Conservation (phyloP, 2,888 invertebrate species). For the Megaustenia siamemsis region DNA sequence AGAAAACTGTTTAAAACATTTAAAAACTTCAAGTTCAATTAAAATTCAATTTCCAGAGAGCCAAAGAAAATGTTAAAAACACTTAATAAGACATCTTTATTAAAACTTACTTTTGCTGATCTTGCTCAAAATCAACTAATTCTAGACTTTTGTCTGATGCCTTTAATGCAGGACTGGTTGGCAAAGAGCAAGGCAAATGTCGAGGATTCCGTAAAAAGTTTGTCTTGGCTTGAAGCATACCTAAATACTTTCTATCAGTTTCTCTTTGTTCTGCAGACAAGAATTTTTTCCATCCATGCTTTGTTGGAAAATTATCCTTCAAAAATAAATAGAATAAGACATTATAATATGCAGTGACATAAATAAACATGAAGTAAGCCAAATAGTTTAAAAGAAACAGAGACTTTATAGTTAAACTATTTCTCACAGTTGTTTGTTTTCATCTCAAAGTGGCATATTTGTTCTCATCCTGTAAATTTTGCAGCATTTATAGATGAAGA, state of each 20-base stretch:
- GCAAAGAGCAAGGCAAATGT: slow-evolving; percentile 69
- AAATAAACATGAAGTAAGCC: too few species aligned
- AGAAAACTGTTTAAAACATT: too few species aligned
- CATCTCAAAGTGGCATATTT: too few species aligned
- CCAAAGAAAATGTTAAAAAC: background rate
- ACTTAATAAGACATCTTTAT: too few species aligned
- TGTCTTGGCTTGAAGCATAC: slow-evolving; percentile 73
- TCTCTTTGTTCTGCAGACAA: slow-evolving; percentile 73
- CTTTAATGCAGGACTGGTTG: slow-evolving; percentile 70
- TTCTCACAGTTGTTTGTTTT: too few species aligned
- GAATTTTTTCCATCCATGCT: slow-evolving; percentile 76
- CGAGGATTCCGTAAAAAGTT: slow-evolving; percentile 77
- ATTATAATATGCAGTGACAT: background rate
- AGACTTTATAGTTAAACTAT: too few species aligned
- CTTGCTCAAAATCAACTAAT: slow-evolving; percentile 71
- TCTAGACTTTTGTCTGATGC: slow-evolving; percentile 66
- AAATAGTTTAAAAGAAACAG: too few species aligned
- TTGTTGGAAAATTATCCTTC: slow-evolving; percentile 52
- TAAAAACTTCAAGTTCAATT: too few species aligned
- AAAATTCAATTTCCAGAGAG: too few species aligned
- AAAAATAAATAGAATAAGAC: background rate
- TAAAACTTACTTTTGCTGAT: slow-evolving; percentile 56
- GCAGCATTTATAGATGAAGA: too few species aligned
- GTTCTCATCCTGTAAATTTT: too few species aligned
- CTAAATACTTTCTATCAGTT: slow-evolving; percentile 69